Evolutionary conservation across 2,888 invertebrate genomes (phyloP).

Genomic region (Clunio marinus): DNA sequence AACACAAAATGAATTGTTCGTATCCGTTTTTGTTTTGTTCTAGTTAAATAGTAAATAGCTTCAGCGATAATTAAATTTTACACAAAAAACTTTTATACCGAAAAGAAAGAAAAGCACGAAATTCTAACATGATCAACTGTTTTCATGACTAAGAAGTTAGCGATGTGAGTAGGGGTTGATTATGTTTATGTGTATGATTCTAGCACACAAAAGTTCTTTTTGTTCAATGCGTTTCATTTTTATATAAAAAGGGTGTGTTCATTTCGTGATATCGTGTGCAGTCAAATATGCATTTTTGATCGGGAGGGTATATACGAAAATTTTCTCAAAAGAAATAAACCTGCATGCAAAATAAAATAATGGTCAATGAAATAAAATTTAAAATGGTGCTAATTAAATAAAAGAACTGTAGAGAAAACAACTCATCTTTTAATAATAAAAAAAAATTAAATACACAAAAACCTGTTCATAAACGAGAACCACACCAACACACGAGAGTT

Average conservation of each 20-base stretch:
- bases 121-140: not conserved
- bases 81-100: not conserved
- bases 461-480: constrained; percentile 16
- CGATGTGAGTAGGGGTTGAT: constrained; percentile 10
- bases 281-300: constrained; percentile 3
- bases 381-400: constrained; percentile 22
- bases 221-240: not conserved
- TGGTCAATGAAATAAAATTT: not conserved
- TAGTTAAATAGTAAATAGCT: not conserved
- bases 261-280: constrained; percentile 12
- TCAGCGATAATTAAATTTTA: constrained; percentile 10
- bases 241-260: constrained; percentile 15
- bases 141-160: not conserved
- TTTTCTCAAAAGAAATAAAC: not conserved
- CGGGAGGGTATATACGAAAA: too few species aligned
- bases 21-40: constrained; percentile 11
- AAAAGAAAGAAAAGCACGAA: not conserved
- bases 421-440: not conserved
- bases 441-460: constrained; percentile 16
- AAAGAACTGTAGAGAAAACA: not conserved
- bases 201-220: not conserved
- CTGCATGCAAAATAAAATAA: not conserved
- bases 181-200: not conserved
- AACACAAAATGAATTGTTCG: constrained; percentile 19
- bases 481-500: not conserved